Evolutionary conservation across 2,113 vertebrate species (phyloP), one percentile per base, ranked within the genome.

Genomic region (Alectura lathami): DNA sequence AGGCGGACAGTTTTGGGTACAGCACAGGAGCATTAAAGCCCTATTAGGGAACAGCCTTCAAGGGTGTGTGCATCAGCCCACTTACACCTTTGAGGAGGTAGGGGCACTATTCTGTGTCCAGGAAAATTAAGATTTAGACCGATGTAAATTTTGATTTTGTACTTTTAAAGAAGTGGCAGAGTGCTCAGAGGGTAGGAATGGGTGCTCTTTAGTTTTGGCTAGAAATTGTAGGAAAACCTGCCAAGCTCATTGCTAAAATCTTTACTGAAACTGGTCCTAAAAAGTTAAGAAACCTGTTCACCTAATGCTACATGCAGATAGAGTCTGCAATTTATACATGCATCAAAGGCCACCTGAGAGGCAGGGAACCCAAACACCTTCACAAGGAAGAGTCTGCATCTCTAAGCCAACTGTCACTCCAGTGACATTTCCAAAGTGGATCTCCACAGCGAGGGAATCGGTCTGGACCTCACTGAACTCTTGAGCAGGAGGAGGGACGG

Each of bases 11-110:
- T 18, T 74, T 56, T 36, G 22, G 23, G 27, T 36, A 43, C 6
- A 48, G n/a, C 4, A 30, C 21, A 23, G 59, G 51, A 8, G 32
- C 32, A 32, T 50, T 32, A 43, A 75, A 59, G 38, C 17, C 45
- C 40, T 54, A 2, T 26, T n/a, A 48, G 56, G 79, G 30, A 83
- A 38, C 1, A 59, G 23, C 20, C 38, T 68, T 45, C 60, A 47
- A n/a, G 50, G 50, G 29, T 1, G 2, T n/a, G 20, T 9, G 3
- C 3, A 7, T 47, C 50, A 36, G 29, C 18, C n/a, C 9, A 9
- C 38, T 14, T 36, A 20, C 29, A 36, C 22, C 57, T 47, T 51
- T n/a, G 27, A 40, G 34, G 27, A 42, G 4, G 3, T 0, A 26
- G 51, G 56, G 18, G 50, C 40, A 48, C 17, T 50, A 29, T 42